phyloP scores from a whole-genome alignment of 37 sponge, comb jelly and placozoan species.

The Haliclona indistincta region DNA sequence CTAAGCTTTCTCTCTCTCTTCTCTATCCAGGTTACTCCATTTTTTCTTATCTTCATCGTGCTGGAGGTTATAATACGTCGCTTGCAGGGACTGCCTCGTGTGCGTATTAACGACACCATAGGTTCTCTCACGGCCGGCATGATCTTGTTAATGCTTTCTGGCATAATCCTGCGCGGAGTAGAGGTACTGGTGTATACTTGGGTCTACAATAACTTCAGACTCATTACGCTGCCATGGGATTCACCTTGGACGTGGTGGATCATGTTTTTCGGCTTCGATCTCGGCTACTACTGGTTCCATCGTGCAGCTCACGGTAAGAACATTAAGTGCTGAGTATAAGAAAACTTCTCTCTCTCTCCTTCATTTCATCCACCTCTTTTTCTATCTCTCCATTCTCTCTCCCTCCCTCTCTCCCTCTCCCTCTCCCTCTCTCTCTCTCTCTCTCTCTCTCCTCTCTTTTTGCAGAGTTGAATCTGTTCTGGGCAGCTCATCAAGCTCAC shows the following conservation, averaged over 20 bases:
- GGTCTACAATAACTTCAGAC: slow-evolving; percentile 56
- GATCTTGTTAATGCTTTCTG: slow-evolving; percentile 4
- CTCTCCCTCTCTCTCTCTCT: neutral
- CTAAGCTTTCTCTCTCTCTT: no score
- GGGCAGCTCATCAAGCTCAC: slow-evolving; percentile 93
- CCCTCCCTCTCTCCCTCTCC: neutral
- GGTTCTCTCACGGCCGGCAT: slow-evolving; percentile 78
- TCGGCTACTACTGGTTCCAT: slow-evolving; percentile 87
- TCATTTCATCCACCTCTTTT: no score
- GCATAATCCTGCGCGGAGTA: slow-evolving; percentile 14
- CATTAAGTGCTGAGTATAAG: no score
- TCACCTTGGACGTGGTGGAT: slow-evolving; percentile 87
- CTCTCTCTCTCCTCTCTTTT: neutral
- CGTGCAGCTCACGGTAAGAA: slow-evolving; percentile 88
- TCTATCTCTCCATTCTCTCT: neutral
- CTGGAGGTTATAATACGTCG: slow-evolving; percentile 57
- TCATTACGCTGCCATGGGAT: slow-evolving; percentile 80
- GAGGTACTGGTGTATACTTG: slow-evolving; percentile 62
- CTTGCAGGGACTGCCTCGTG: slow-evolving; percentile 24
- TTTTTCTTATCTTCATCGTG: slow-evolving; percentile 68
- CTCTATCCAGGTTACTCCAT: slow-evolving; percentile 59
- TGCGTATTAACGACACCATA: slow-evolving; percentile 71
- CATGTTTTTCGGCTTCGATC: slow-evolving; percentile 69
- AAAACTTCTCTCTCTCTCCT: no score
- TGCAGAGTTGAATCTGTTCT: slow-evolving; percentile 83